Percentiles rank a stretch among this genome's conserved stretches.
phyloP scores from a whole-genome alignment of 1,140 invertebrate species.

The Polyergus mexicanus region DNA sequence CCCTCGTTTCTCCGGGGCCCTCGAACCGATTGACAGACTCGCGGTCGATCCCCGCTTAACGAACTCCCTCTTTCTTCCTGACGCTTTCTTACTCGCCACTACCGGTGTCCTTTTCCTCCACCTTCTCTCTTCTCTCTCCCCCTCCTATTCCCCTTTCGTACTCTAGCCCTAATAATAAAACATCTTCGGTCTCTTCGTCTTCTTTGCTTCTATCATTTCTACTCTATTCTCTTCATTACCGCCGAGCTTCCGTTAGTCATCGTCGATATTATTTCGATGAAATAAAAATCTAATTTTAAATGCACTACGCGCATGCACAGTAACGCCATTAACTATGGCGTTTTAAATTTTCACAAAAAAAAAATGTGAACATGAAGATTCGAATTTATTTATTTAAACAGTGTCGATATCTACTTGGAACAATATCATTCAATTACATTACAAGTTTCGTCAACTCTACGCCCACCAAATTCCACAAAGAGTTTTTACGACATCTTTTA shows the following conservation, averaged over 20 bases:
- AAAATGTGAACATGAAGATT: too few species aligned
- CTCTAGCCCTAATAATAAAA: conserved; percentile 37
- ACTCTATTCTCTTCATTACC: conserved; percentile 33
- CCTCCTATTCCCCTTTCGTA: neutral
- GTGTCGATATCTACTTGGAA: neutral
- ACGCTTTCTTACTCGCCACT: conserved; percentile 54
- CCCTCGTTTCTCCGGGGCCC: conserved; percentile 72
- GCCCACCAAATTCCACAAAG: too few species aligned
- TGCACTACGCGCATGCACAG: too few species aligned
- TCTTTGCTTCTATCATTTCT: conserved; percentile 39
- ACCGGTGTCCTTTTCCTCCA: conserved; percentile 39
- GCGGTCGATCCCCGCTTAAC: conserved; percentile 72
- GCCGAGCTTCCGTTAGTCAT: conserved; percentile 52
- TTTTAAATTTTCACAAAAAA: too few species aligned
- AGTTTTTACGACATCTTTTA: neutral
- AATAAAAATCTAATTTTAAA: neutral
- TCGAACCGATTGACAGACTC: conserved; percentile 76
- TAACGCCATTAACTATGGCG: too few species aligned
- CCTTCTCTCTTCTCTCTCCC: too few species aligned
- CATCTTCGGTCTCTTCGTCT: conserved; percentile 50
- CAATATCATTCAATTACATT: neutral
- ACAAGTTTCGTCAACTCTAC: neutral
- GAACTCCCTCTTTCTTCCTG: conserved; percentile 67
- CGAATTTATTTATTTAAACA: neutral
- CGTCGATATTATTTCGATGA: conserved; percentile 1